These are phyloP conservation scores for Cistogaster globosa DNA, from an alignment of 2,888 invertebrate species.

Conservation along the genomic window DNA sequence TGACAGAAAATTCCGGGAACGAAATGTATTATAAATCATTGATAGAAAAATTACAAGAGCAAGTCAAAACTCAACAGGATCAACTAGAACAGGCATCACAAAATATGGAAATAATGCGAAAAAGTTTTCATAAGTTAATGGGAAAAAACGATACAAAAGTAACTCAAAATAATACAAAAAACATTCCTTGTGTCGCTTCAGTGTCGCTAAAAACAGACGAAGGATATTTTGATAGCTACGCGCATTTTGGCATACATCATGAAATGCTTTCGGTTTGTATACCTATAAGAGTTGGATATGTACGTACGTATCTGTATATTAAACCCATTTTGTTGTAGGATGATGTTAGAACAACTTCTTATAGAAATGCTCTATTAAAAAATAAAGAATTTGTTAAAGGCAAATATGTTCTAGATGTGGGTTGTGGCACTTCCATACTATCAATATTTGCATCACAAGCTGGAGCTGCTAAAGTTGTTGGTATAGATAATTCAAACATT, in stretches of 20 bases:
- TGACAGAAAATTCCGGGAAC: not conserved
- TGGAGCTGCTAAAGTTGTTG: conserved; percentile 94
- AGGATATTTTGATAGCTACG: conserved; percentile 92
- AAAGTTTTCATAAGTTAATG: conserved; percentile 76
- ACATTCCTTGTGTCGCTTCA: conserved; percentile 80
- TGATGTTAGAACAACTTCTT: conserved; percentile 92
- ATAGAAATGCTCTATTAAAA: conserved; percentile 91
- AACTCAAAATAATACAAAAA: conserved; percentile 47
- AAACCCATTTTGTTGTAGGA: conserved; percentile 84
- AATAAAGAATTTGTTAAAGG: conserved; percentile 88
- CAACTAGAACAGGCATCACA: conserved; percentile 85
- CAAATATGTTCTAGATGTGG: conserved; percentile 95
- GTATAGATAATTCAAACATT: conserved; percentile 97
- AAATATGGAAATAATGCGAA: conserved; percentile 79
- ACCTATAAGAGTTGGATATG: too few species aligned
- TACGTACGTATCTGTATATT: not conserved
- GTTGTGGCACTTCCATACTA: conserved; percentile 98
- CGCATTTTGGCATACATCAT: conserved; percentile 95
- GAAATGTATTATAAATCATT: conserved; percentile 23
- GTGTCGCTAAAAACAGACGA: conserved; percentile 87
- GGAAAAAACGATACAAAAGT: conserved; percentile 75
- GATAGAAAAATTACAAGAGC: conserved; percentile 82
- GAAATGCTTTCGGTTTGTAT: conserved; percentile 92
- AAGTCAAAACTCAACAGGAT: conserved; percentile 84
- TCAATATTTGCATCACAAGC: conserved; percentile 99